These are phyloP conservation scores for Rhinophrynus dorsalis DNA, from an alignment of 2,797 vertebrate species.

Conservation along the genomic window DNA sequence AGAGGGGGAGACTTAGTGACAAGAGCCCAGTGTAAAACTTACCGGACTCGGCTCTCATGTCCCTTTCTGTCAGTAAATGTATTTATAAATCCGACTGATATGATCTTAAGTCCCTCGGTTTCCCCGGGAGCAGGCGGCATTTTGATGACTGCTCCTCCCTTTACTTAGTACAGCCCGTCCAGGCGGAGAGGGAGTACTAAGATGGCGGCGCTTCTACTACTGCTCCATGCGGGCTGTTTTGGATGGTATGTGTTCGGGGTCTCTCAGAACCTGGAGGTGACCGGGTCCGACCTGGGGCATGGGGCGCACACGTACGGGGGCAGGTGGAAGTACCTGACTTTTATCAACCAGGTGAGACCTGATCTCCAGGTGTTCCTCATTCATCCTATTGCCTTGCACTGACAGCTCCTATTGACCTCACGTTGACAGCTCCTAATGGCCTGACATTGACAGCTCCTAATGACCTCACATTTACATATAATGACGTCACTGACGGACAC, in stretches of 20 bases:
- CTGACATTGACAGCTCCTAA: too few relatives aligned
- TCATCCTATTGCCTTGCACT: neutral
- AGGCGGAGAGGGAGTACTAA: neutral
- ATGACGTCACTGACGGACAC: too few relatives aligned
- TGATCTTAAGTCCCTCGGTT: too few relatives aligned
- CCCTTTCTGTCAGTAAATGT: too few relatives aligned
- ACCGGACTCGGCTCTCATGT: too few relatives aligned
- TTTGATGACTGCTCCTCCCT: too few relatives aligned
- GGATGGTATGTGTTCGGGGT: conserved; percentile 60
- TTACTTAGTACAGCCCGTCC: too few relatives aligned
- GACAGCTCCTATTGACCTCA: neutral
- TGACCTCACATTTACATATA: neutral
- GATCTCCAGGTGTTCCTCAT: too few relatives aligned
- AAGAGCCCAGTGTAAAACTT: too few relatives aligned
- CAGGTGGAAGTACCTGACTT: conserved; percentile 72
- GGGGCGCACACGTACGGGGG: conserved; percentile 61
- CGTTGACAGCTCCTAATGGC: neutral
- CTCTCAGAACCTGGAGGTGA: conserved; percentile 49
- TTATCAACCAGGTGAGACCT: conserved; percentile 65
- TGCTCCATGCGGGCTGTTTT: conserved; percentile 52
- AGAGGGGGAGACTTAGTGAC: too few relatives aligned
- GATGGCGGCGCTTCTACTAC: conserved; percentile 24
- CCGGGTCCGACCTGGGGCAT: conserved; percentile 39
- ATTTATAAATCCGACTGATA: too few relatives aligned
- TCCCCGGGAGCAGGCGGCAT: too few relatives aligned